Percentiles rank a stretch among this genome's conserved stretches.
Conservation (phyloP, 30 jellyfish, hydroid and myxozoan genomes). For the Nemopilema nomurai region DNA sequence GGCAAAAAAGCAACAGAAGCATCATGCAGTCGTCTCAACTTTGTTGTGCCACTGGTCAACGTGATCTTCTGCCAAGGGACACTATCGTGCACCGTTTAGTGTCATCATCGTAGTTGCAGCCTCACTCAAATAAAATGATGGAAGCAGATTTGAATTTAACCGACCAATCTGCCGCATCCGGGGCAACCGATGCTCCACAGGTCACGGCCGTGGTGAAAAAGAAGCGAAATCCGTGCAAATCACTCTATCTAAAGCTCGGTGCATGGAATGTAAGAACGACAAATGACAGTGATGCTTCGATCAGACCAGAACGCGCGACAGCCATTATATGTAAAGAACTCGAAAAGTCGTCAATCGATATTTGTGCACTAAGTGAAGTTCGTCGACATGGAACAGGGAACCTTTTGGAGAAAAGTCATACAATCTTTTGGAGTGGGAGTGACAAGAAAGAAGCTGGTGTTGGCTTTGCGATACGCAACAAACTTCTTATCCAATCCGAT, state of each 20-base stretch:
- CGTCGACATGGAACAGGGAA: slow-evolving; percentile 52
- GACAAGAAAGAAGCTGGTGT: slow-evolving; percentile 50
- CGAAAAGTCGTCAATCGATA: slow-evolving; percentile 42
- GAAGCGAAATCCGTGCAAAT: slow-evolving; percentile 69
- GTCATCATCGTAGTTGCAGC: slow-evolving; percentile 74
- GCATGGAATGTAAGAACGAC: slow-evolving; percentile 56
- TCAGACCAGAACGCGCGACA: slow-evolving; percentile 62
- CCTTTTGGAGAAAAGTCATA: slow-evolving; percentile 59
- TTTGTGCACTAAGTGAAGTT: slow-evolving; percentile 67
- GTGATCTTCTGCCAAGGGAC: slow-evolving; percentile 74
- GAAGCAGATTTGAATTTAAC: slow-evolving; percentile 11
- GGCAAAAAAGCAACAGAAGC: slow-evolving; percentile 67
- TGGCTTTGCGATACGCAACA: slow-evolving; percentile 40
- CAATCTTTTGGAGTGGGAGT: slow-evolving; percentile 68
- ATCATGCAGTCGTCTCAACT: slow-evolving; percentile 65
- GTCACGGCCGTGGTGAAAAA: slow-evolving; percentile 68
- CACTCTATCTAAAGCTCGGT: slow-evolving; percentile 46
- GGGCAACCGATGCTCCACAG: slow-evolving; percentile 74
- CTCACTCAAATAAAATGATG: slow-evolving; percentile 45
- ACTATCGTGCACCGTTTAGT: slow-evolving; percentile 47
- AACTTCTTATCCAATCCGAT: slow-evolving; percentile 16
- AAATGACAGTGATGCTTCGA: slow-evolving; percentile 33
- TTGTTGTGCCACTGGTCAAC: slow-evolving; percentile 69
- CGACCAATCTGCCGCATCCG: slow-evolving; percentile 58
- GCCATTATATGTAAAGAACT: slow-evolving; percentile 57